A percentile compares a stretch with the other conserved stretches of the same genome.
These are phyloP conservation scores for Notamacropus eugenii DNA, from an alignment of 2,797 vertebrate genomes.

Conservation along the genomic window DNA sequence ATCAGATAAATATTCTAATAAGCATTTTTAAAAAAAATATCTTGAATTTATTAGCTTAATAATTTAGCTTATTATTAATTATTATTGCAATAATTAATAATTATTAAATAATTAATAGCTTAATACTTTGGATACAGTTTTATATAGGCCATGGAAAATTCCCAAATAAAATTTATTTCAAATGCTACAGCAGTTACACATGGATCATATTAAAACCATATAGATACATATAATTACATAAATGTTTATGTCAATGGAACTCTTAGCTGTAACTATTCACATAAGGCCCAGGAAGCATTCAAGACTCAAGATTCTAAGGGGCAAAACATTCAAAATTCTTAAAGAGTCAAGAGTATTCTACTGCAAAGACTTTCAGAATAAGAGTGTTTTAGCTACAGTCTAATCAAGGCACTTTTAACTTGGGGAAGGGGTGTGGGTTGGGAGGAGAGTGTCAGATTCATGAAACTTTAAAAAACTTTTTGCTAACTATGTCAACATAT, in stretches of 20 bases:
- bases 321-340: conserved; percentile 15
- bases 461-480: neutral
- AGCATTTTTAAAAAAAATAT: neutral
- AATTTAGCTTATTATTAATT: neutral
- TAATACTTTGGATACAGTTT: neutral
- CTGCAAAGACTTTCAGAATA: neutral
- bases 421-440: accelerated
- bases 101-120: too few species aligned
- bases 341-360: conserved; percentile 3
- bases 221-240: neutral
- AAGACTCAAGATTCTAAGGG: conserved; percentile 38
- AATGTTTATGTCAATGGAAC: conserved; percentile 27
- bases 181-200: conserved; percentile 34
- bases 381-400: neutral
- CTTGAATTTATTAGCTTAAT: neutral
- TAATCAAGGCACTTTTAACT: neutral
- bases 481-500: neutral
- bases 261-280: conserved; percentile 48
- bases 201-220: neutral
- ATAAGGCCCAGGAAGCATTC: neutral
- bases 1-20: neutral
- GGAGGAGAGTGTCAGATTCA: neutral
- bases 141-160: conserved; percentile 1
- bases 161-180: conserved; percentile 15
- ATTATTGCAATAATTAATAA: too few species aligned